These are phyloP conservation scores for Drosophila hydei DNA, from an alignment of 1,140 invertebrate species.

Conservation along the genomic window DNA sequence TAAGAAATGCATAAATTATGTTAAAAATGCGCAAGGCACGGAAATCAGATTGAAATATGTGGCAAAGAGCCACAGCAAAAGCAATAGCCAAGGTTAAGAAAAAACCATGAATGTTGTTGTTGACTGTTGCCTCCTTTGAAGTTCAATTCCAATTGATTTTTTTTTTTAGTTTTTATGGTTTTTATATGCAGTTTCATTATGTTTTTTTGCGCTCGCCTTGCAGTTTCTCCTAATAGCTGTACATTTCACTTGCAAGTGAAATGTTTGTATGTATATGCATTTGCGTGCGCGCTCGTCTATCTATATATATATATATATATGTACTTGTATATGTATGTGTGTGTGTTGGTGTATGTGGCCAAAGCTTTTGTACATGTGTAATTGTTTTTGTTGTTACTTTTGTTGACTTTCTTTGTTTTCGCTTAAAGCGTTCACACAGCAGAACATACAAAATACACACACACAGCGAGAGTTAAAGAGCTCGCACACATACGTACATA, in stretches of 20 bases:
- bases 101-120: slow-evolving; percentile 35
- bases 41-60: slow-evolving; percentile 32
- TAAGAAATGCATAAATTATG: slow-evolving; percentile 50
- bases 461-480: background rate
- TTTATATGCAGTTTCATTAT: slow-evolving; percentile 27
- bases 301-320: background rate
- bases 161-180: slow-evolving; percentile 17
- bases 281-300: slow-evolving; percentile 8
- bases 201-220: slow-evolving; percentile 35
- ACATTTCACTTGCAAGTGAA: slow-evolving; percentile 37
- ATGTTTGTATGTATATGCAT: slow-evolving; percentile 30
- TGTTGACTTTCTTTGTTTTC: slow-evolving; percentile 66
- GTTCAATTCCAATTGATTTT: slow-evolving; percentile 82
- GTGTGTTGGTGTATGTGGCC: slow-evolving; percentile 42
- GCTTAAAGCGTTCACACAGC: slow-evolving; percentile 30
- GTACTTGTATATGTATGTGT: slow-evolving; percentile 24
- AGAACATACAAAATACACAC: slow-evolving; percentile 21
- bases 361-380: slow-evolving; percentile 38
- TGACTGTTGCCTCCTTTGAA: slow-evolving; percentile 57
- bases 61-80: slow-evolving; percentile 27
- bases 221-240: slow-evolving; percentile 55
- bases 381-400: slow-evolving; percentile 43
- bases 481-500: slow-evolving; percentile 22
- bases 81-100: slow-evolving; percentile 64
- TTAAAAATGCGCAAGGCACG: slow-evolving; percentile 43